Base-by-base conservation (phyloP, 2,888 invertebrate species). In the Spodoptera exigua region DNA sequence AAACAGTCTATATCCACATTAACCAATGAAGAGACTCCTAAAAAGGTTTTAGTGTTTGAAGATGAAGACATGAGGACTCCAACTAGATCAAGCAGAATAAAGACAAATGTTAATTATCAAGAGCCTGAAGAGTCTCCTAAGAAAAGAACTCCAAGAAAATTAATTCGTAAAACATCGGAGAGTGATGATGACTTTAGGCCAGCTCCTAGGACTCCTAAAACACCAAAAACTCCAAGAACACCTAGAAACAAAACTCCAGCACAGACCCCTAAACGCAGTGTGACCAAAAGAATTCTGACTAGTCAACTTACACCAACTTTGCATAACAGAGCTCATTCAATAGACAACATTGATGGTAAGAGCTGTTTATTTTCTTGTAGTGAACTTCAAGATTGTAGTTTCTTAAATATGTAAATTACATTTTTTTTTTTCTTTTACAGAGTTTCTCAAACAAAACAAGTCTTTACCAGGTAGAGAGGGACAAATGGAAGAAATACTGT, bases 401-500 rank as follows among this genome's bases (percentile, higher is more conserved):
- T 27, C 36, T 36, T 13, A 36, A 13, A 18, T 36, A 18, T n/a
- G n/a, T n/a, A n/a, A n/a, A n/a, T n/a, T n/a, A 36, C 12, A 4
- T 35, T 3, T 2, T 18, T 40, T 36, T 2, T 36, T 1, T 34
- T 34, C 2, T 2, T 39, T 88, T 86, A 47, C 81, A 93, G 93
- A 89, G 44, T 89, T 86, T 40, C 51, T 82, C 3, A 88, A 86
- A 61, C 87, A 90, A 40, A 90, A 89, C 65, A 89, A 85, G 43
- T 89, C 89, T 2, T 71, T 94, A 0, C 93, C 94, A 1, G 93
- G 93, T 1, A 87, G 94, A 61, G 94, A 94, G 68, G 84, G 78
- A 48, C 93, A 93, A 73, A 84, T 93, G 87, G 89, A 90, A 47
- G 92, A 93, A 79, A 93, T 94, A 73, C 74, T 93, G 16, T 90